Evolutionary conservation across 2,113 vertebrate genomes (phyloP).

Genomic region (Elaphurus davidianus): DNA sequence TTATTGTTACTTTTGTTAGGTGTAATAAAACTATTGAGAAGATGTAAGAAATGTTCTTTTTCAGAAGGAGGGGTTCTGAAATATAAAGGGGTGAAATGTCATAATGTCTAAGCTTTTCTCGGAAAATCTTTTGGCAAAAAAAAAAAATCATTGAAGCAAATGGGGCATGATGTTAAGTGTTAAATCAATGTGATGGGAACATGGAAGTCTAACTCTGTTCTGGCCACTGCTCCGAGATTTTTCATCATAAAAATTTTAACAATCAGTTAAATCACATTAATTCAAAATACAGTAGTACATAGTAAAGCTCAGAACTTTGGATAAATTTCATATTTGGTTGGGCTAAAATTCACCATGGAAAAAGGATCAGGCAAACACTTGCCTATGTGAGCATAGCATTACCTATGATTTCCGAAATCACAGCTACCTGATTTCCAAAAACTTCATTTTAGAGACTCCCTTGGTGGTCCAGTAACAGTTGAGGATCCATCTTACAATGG

Average conservation of each 20-base stretch:
- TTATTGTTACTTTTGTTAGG: background rate
- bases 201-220: background rate
- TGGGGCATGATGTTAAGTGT: too few relatives aligned
- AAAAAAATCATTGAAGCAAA: background rate
- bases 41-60: background rate
- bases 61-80: background rate
- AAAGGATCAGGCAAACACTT: background rate
- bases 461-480: background rate
- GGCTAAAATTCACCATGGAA: background rate
- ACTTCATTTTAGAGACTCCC: background rate
- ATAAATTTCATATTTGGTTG: background rate
- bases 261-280: background rate
- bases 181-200: background rate
- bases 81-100: background rate
- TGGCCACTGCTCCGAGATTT: background rate
- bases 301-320: background rate
- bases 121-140: background rate
- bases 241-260: background rate
- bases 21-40: background rate
- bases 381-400: background rate
- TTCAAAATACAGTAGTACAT: background rate
- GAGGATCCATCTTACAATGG: background rate
- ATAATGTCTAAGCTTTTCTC: background rate
- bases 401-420: background rate
- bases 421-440: background rate